Percentiles rank a stretch among this genome's conserved stretches.
phyloP scores from a whole-genome alignment of 2,888 invertebrate genomes.

The Cerceris rybyensis region DNA sequence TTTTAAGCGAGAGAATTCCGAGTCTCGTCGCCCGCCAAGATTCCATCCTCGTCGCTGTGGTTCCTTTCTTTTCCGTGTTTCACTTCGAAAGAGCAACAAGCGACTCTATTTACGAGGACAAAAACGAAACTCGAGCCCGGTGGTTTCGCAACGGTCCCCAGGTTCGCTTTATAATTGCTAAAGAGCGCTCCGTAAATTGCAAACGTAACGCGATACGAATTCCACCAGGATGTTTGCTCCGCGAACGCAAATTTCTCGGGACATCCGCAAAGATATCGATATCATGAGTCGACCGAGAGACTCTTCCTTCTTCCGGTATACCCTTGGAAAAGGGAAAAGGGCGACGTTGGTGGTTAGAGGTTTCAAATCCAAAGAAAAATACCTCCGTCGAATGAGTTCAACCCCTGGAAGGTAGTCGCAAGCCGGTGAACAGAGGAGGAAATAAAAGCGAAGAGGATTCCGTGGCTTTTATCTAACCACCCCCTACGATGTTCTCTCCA shows the following conservation, averaged over 20 bases:
- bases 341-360: slow-evolving; percentile 26
- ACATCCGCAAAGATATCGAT: slow-evolving; percentile 30
- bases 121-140: background rate
- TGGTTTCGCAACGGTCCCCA: too few relatives aligned
- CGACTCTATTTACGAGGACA: background rate
- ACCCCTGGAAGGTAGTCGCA: background rate
- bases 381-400: slow-evolving; percentile 18
- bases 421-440: background rate
- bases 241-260: slow-evolving; percentile 4
- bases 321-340: slow-evolving; percentile 20
- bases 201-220: slow-evolving; percentile 10
- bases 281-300: slow-evolving; percentile 11
- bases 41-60: background rate
- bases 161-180: too few relatives aligned
- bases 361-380: slow-evolving; percentile 54
- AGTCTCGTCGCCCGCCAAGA: too few relatives aligned
- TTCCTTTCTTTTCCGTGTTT: too few relatives aligned
- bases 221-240: background rate
- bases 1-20: too few relatives aligned
- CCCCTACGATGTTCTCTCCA: slow-evolving; percentile 50
- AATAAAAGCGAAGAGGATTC: slow-evolving; percentile 15
- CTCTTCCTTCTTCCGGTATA: slow-evolving; percentile 16
- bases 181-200: background rate
- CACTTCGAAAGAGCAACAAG: background rate
- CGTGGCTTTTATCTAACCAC: slow-evolving; percentile 62